These are phyloP conservation scores for Aleiodes leptofemur DNA, from an alignment of 2,888 invertebrate genomes.

Conservation along the genomic window DNA sequence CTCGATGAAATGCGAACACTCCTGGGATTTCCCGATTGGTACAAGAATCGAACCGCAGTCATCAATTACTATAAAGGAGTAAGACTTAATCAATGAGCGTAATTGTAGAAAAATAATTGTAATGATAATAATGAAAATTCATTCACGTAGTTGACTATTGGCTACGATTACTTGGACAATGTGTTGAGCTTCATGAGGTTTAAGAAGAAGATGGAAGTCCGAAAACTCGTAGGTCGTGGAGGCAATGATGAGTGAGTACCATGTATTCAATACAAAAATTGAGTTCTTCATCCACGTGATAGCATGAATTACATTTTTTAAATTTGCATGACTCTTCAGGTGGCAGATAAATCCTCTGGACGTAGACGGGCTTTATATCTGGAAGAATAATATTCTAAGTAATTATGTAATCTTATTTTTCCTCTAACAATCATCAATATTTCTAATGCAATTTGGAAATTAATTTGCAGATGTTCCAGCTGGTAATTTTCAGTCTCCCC, in stretches of 20 bases:
- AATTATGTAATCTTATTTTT: not conserved
- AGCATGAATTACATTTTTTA: not conserved
- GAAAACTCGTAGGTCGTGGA: not conserved
- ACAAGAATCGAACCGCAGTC: constrained; percentile 75
- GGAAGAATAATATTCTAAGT: constrained; percentile 68
- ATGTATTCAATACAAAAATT: not conserved
- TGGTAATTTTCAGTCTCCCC: constrained; percentile 55
- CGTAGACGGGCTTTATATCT: constrained; percentile 54
- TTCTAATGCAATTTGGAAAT: not conserved
- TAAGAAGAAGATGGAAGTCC: not conserved
- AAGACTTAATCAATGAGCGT: constrained; percentile 52
- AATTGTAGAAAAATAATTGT: constrained; percentile 56
- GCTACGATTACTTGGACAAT: constrained; percentile 50
- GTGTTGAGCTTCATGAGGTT: constrained; percentile 48
- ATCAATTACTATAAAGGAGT: constrained; percentile 77
- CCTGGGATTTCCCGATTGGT: constrained; percentile 79
- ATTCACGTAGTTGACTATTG: constrained; percentile 46
- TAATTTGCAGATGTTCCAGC: constrained; percentile 51
- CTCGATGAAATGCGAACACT: constrained; percentile 75
- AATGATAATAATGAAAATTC: constrained; percentile 23
- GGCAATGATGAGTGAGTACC: not conserved
- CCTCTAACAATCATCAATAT: not conserved
- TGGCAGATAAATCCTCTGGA: constrained; percentile 46
- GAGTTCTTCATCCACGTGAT: not conserved
- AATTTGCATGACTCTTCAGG: not conserved